Evolutionary conservation across 1,140 invertebrate genomes (phyloP), one percentile per base, ranked within the genome.

Genomic region (Cydia amplana): DNA sequence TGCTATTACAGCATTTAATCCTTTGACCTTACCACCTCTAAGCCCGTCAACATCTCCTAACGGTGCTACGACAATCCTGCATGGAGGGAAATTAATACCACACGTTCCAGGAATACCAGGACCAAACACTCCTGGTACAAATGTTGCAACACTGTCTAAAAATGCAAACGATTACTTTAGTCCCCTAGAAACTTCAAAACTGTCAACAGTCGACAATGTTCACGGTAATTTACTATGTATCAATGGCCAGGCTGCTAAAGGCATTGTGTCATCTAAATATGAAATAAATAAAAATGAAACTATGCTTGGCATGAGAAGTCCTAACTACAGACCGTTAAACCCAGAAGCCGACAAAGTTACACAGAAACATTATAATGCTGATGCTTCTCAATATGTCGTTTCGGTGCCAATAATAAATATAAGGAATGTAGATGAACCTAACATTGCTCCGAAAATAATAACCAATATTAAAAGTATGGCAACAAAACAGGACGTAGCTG

Each of bases 91-190:
- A 85, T 88, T 95, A 9, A 96, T 97, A 81, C 96, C 96, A 4
- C 96, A 96, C 87, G 96, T 97, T 5, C 97, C 97, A 2, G 97
- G 97, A 12, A 98, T 98, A 87, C 97, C 97, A 0, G 97, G 97
- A 46, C 97, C 97, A 1, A 95, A 96, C 77, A 95, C 94, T 14
- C 85, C 92, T 75, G 91, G 93, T 55, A 85, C 93, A 9, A 93
- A 90, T 79, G 77, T 93, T 72, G 87, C 82, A 64, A 88, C 78
- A 36, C 78, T 81, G 36, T 36, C 82, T 65, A 85, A 91, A 82
- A 79, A 65, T 67, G 74, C 64, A 28, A 82, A 67, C 28, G 78
- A 60, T 70, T 81, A 89, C 76, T 77, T 77, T 70, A 78, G 75
- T 75, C 36, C 28, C 6, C 9, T 36, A 40, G 87, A 82, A 79